Base-by-base conservation (phyloP, 2,888 invertebrate species). In the Eucera pruinosa region DNA sequence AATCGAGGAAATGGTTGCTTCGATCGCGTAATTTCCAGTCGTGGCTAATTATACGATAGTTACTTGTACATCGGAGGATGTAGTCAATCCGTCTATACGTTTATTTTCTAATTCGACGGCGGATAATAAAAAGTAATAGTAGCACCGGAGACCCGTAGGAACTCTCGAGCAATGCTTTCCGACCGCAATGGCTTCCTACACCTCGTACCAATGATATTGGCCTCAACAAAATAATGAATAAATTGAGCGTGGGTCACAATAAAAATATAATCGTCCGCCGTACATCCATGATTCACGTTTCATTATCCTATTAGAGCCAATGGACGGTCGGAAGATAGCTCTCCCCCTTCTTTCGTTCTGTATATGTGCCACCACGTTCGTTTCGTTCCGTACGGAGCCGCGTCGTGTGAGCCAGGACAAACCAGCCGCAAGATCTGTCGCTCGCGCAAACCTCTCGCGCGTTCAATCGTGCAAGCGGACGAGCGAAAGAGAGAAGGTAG, bases 181-280 rank as follows among this genome's bases (percentile, higher is more conserved):
- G 84, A 85, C 73, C 64, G 84, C 83, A 74, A 80, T 76, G 77
- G 78, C 85, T 83, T 86, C 86, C 79, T 86, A 82, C 87, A 87
- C 80, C 84, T 87, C 86, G 81, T 81, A 82, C 85, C 88, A 89
- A 90, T 90, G 89, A 90, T 90, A 90, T 90, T 90, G 89, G 89
- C 89, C 86, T 90, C 89, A 90, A 89, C 89, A 90, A 89, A 90
- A 88, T 90, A 90, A 90, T 90, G 89, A 89, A 89, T 90, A 89
- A 90, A 90, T 90, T 90, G 90, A 90, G 83, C 87, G 78, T 85
- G 84, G 86, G 84, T 85, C 80, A 85, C 86, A 89, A 89, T 88
- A 88, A 87, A 90, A 89, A 87, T 87, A 88, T 89, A 90, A 90
- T 89, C 88, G 88, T 84, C 86, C 88, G 87, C 84, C 86, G 88